phyloP scores from a whole-genome alignment of 2,888 invertebrate genomes.

The Lithodes maja region DNA sequence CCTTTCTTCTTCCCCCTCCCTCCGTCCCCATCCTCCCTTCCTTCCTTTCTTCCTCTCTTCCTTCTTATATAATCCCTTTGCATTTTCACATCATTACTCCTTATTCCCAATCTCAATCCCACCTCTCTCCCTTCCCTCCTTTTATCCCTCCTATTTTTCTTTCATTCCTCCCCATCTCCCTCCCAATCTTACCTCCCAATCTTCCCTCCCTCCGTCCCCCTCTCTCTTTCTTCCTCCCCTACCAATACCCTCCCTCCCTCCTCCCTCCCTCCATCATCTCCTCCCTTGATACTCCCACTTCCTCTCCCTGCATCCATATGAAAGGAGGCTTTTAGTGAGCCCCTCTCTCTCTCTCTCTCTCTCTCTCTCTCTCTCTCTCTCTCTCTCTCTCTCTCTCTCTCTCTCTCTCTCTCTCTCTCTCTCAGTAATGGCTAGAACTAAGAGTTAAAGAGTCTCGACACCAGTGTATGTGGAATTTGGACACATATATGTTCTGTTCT shows the following conservation, averaged over 20 bases:
- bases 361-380: background rate
- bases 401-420: background rate
- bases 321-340: background rate
- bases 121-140: background rate
- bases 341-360: background rate
- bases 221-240: background rate
- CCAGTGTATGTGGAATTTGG: no score
- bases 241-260: background rate
- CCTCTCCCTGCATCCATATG: background rate
- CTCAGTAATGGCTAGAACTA: background rate
- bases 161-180: no score
- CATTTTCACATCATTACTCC: no score
- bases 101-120: no score
- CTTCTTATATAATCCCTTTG: no score
- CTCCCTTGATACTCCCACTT: background rate
- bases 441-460: no score
- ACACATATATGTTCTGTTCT: no score
- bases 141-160: no score
- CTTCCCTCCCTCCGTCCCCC: no score
- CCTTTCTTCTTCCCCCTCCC: background rate
- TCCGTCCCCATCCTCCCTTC: background rate
- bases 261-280: background rate
- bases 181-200: no score
- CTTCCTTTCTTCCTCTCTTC: background rate
- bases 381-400: background rate